These are phyloP conservation scores for Chionis minor DNA, from an alignment of 2,113 vertebrate species.

Conservation along the genomic window DNA sequence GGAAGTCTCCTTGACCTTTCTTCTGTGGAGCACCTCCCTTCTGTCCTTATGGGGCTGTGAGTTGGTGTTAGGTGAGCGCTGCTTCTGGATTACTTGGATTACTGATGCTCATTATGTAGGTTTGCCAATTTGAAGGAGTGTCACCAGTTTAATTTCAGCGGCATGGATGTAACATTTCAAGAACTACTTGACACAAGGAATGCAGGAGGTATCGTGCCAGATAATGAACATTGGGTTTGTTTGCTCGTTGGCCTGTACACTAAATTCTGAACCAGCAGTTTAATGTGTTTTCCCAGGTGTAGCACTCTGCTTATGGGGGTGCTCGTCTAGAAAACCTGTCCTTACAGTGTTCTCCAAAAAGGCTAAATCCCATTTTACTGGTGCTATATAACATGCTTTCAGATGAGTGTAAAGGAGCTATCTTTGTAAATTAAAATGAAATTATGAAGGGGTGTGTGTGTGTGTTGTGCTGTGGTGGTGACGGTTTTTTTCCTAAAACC, in stretches of 20 bases:
- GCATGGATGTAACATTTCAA: neutral
- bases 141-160: neutral
- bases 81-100: neutral
- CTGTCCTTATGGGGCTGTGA: neutral
- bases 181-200: neutral
- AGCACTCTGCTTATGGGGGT: neutral
- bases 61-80: neutral
- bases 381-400: neutral
- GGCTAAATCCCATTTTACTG: neutral
- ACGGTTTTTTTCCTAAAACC: neutral
- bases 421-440: neutral
- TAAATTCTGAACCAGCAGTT: neutral
- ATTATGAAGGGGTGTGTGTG: neutral
- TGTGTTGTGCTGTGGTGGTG: neutral
- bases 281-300: neutral
- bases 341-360: neutral
- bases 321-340: neutral
- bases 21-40: neutral
- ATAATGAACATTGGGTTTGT: neutral
- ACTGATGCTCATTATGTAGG: neutral
- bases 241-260: neutral
- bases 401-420: neutral
- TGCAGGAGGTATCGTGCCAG: neutral
- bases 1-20: neutral
- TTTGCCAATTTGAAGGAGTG: neutral